phyloP scores from a whole-genome alignment of 2,888 invertebrate species.

The Cephus pulcher region DNA sequence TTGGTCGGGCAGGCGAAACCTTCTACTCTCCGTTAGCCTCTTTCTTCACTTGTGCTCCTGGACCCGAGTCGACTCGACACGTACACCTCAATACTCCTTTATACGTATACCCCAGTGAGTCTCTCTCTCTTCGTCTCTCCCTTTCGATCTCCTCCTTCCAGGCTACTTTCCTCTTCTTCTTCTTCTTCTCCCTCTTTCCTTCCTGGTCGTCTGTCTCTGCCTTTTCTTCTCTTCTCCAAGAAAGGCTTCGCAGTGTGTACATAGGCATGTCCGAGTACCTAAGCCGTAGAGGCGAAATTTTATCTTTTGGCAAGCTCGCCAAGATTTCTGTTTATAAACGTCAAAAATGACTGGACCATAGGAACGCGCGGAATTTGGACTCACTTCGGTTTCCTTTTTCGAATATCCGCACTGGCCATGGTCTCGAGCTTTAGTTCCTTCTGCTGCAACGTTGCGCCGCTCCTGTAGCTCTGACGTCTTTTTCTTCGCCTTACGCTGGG shows the following conservation, averaged over 20 bases:
- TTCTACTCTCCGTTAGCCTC: constrained; percentile 56
- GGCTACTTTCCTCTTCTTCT: constrained; percentile 12
- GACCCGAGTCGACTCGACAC: constrained; percentile 17
- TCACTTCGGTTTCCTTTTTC: neutral
- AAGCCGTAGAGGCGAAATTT: constrained; percentile 13
- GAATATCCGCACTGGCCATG: neutral
- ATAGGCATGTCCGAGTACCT: constrained; percentile 15
- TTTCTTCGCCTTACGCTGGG: neutral
- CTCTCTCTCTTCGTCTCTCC: constrained; percentile 10
- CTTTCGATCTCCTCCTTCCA: constrained; percentile 22
- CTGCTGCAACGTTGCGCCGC: neutral
- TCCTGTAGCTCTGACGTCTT: neutral
- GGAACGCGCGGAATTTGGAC: neutral
- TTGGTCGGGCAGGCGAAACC: constrained; percentile 59
- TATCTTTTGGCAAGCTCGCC: constrained; percentile 41
- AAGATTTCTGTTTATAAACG: constrained; percentile 56
- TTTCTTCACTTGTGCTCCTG: constrained; percentile 19
- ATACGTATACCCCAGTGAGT: neutral
- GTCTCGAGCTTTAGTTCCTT: neutral
- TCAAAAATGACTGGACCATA: constrained; percentile 36
- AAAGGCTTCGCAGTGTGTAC: constrained; percentile 20
- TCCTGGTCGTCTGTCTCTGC: neutral
- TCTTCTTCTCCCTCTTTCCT: constrained; percentile 9
- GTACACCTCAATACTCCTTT: neutral
- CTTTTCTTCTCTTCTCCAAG: constrained; percentile 12